Evolutionary conservation across 2,797 vertebrate species (phyloP).

Genomic region (Platalea minor): DNA sequence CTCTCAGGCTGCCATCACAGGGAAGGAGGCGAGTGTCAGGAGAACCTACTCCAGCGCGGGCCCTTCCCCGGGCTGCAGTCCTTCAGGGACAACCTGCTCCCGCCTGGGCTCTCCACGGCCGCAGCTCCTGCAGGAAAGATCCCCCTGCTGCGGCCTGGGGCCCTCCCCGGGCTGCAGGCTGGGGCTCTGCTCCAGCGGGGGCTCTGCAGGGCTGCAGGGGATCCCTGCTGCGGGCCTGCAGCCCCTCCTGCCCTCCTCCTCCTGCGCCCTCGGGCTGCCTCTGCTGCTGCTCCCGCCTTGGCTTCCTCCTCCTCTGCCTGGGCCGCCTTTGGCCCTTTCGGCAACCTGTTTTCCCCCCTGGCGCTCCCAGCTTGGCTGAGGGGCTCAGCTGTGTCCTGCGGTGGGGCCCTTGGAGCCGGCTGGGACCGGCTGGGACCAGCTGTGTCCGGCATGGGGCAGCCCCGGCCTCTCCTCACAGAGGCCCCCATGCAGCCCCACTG

Average conservation of each 20-base stretch:
- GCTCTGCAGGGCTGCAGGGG: no score
- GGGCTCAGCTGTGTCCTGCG: no score
- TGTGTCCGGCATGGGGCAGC: neutral
- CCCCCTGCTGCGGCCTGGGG: neutral
- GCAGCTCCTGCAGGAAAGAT: neutral
- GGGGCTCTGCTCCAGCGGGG: no score
- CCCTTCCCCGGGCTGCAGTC: neutral
- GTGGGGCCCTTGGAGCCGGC: neutral
- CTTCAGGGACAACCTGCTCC: neutral
- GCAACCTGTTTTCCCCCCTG: no score
- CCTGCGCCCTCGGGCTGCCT: no score
- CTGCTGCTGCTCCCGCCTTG: no score
- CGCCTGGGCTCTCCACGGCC: neutral
- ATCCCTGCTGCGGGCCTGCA: no score
- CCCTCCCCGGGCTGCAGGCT: no score
- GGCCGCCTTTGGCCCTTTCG: no score
- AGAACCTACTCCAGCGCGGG: neutral
- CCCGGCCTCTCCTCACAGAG: neutral
- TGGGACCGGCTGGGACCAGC: neutral
- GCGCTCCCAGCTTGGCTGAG: no score
- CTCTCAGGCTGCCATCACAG: neutral
- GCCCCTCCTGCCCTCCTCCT: no score
- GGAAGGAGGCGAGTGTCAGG: neutral
- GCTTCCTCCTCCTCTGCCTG: no score
- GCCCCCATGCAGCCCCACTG: rapidly evolving